Evolutionary conservation across 2,113 vertebrate species (phyloP).

Genomic region (Psammodynastes pulverulentus): DNA sequence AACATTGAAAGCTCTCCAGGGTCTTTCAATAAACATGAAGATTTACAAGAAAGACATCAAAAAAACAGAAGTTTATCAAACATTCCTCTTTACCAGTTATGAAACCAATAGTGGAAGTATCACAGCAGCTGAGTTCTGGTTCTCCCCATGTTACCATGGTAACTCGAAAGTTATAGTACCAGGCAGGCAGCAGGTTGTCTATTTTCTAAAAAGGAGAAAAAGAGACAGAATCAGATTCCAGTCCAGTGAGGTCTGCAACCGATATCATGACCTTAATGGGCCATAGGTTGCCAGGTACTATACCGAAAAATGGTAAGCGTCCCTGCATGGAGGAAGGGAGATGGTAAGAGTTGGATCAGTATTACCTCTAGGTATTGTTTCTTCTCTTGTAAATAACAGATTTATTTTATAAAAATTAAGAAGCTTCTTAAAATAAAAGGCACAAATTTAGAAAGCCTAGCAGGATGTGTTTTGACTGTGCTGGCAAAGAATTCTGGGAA

Average conservation of each 20-base stretch:
- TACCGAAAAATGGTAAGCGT: background rate
- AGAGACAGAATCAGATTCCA: background rate
- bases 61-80: rapidly evolving
- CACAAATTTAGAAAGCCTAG: background rate
- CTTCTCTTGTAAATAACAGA: background rate
- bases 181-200: constrained; percentile 87
- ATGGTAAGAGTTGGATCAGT: background rate
- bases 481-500: background rate
- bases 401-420: background rate
- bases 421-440: background rate
- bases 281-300: too few relatives aligned
- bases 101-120: constrained; percentile 88
- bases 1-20: background rate
- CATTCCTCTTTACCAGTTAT: constrained; percentile 77
- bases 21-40: background rate
- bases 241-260: background rate
- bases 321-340: background rate
- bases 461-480: background rate
- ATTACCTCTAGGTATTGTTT: background rate
- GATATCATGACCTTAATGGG: background rate
- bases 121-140: constrained; percentile 88
- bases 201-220: constrained; percentile 74
- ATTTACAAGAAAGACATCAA: background rate
- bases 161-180: constrained; percentile 95
- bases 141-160: constrained; percentile 96